Evolutionary conservation across 2,113 vertebrate genomes (phyloP).

Genomic region (Myotis yumanensis): DNA sequence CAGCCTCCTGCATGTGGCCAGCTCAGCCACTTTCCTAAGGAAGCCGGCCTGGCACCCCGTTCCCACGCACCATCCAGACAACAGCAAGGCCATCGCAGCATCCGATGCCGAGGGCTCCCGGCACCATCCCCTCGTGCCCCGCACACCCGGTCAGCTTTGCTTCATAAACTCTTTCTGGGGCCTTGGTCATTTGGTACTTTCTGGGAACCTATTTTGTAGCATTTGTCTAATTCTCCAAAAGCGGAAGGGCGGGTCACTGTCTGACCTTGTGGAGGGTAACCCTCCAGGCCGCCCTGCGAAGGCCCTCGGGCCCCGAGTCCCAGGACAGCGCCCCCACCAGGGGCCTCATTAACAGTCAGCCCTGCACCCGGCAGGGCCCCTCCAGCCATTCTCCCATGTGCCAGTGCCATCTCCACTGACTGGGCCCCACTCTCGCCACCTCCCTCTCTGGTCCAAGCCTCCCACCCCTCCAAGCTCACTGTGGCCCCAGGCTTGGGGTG

Average conservation of each 20-base stretch:
- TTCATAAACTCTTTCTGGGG: neutral
- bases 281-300: neutral
- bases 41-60: neutral
- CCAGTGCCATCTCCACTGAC: too few species aligned
- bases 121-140: accelerated
- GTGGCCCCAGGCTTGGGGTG: accelerated
- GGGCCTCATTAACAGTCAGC: neutral
- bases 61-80: neutral
- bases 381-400: neutral
- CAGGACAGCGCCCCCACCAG: neutral
- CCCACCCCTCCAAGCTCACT: neutral
- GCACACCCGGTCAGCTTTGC: neutral
- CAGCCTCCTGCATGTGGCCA: neutral
- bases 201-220: neutral
- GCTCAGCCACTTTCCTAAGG: accelerated
- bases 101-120: neutral
- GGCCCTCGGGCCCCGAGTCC: accelerated
- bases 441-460: neutral
- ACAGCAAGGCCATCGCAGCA: neutral
- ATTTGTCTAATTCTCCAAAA: neutral
- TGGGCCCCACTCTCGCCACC: too few species aligned
- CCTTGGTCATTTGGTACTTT: neutral
- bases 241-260: neutral
- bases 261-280: neutral
- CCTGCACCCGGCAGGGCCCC: neutral